phyloP scores from a whole-genome alignment of 2,888 invertebrate genomes.

The Drosophila vallismaia region DNA sequence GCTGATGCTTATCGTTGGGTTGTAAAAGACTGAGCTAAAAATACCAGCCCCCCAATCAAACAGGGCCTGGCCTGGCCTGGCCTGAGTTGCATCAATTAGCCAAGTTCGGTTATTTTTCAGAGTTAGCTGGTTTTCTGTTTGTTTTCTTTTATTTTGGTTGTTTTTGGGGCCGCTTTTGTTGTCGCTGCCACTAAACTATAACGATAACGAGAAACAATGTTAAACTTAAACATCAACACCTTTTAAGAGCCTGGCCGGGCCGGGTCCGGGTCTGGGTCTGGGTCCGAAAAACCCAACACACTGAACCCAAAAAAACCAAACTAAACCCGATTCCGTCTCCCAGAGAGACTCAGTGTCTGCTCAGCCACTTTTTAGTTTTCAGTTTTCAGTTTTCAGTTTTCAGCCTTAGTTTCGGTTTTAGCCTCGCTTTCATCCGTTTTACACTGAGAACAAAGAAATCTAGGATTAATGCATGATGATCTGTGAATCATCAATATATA shows the following conservation, averaged over 20 bases:
- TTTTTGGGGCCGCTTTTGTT: constrained; percentile 62
- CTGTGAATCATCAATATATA: no score
- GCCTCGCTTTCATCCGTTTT: not conserved
- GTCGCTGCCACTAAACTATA: constrained; percentile 80
- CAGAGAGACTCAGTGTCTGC: constrained; percentile 36
- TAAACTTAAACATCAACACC: constrained; percentile 83
- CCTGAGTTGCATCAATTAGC: constrained; percentile 73
- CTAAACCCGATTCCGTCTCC: constrained; percentile 29
- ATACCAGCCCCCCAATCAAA: constrained; percentile 47
- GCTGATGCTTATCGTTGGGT: constrained; percentile 70
- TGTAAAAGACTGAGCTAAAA: constrained; percentile 75
- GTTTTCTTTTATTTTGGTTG: constrained; percentile 20
- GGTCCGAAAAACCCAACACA: constrained; percentile 8
- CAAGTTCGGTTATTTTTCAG: constrained; percentile 57
- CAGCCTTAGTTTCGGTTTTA: not conserved
- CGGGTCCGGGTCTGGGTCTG: no score
- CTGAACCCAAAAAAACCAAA: not conserved
- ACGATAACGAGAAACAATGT: constrained; percentile 82
- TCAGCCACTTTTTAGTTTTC: constrained; percentile 10
- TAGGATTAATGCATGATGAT: not conserved
- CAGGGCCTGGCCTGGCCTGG: constrained; percentile 31
- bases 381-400: not conserved
- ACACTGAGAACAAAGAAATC: not conserved
- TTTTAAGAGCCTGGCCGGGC: constrained; percentile 77
- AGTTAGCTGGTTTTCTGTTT: constrained; percentile 20